Conservation (phyloP, 2,797 vertebrate genomes). For the Stomatorhinus walkeri region DNA sequence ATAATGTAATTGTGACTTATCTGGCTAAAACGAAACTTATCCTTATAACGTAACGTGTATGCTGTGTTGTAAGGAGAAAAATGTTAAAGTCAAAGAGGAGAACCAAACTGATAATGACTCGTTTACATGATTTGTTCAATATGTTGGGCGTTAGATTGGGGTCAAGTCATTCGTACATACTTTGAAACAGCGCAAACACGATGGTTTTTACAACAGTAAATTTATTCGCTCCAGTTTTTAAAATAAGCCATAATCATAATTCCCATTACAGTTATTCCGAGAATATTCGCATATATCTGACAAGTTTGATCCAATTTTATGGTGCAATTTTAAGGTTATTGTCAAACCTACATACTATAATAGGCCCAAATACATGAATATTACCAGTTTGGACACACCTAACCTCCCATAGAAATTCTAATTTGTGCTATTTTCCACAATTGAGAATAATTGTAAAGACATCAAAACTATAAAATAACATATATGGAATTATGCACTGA, state of each 20-base stretch:
- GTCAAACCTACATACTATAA: neutral
- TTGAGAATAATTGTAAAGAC: neutral
- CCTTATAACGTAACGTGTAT: neutral
- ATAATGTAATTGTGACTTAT: neutral
- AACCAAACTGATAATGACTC: neutral
- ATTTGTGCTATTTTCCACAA: neutral
- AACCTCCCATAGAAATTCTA: neutral
- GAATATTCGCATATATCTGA: neutral
- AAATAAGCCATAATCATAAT: neutral
- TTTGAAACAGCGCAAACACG: neutral
- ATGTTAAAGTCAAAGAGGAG: neutral
- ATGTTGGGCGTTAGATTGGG: neutral
- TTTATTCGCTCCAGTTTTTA: neutral
- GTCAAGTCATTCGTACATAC: neutral
- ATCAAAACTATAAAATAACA: neutral
- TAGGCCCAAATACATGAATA: neutral
- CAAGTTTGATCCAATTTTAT: neutral
- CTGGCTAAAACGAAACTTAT: neutral
- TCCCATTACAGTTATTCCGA: neutral
- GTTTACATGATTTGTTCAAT: neutral
- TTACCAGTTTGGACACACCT: neutral
- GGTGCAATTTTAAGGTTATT: neutral
- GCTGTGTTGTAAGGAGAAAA: neutral
- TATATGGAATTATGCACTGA: neutral
- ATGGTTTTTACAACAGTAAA: neutral